Conservation (phyloP, 2,113 vertebrate genomes). For the Antechinus stuartii region DNA sequence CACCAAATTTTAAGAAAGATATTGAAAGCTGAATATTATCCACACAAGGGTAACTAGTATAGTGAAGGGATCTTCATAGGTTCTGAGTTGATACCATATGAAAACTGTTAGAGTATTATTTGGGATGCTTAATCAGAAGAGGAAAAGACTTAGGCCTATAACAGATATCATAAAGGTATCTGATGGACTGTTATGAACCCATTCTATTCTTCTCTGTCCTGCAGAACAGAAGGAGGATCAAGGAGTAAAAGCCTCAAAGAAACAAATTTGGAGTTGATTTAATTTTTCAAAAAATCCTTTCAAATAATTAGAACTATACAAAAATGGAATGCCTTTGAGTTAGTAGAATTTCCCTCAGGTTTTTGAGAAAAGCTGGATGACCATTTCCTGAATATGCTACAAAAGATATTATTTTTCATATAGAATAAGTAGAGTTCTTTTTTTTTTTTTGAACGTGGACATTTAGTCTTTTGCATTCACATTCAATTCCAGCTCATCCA, state of each 20-base stretch:
- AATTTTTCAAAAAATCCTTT: background rate
- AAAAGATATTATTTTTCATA: background rate
- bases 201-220: background rate
- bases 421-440: background rate
- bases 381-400: background rate
- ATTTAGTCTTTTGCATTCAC: background rate
- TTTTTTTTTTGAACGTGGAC: background rate
- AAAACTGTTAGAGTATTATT: background rate
- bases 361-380: background rate
- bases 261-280: background rate
- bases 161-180: background rate
- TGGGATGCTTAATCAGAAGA: background rate
- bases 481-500: background rate
- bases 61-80: background rate
- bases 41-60: background rate
- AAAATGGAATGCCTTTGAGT: background rate
- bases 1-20: background rate
- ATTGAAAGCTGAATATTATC: background rate
- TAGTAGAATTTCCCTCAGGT: background rate
- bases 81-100: background rate
- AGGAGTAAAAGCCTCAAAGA: background rate
- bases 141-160: background rate
- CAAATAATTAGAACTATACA: background rate
- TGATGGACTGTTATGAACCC: background rate
- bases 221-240: background rate